Base-by-base conservation (phyloP, 2,888 invertebrate species). In the Vannuccia rotundouncinata region DNA sequence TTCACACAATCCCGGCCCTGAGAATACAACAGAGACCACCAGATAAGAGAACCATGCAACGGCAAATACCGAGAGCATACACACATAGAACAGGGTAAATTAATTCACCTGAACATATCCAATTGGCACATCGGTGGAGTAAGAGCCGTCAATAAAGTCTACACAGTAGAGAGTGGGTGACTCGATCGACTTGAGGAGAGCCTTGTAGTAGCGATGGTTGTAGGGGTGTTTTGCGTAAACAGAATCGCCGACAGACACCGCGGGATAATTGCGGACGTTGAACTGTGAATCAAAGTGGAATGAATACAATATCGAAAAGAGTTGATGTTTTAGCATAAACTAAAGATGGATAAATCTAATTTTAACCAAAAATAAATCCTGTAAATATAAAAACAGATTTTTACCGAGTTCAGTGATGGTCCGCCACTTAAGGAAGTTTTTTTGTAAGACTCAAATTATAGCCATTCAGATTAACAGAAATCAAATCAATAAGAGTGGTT, bases 221-320 rank as follows among this genome's bases (percentile, higher is more conserved):
- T 66, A 66, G 66, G 78, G 78, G 29, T 59, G 66, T 60, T 60
- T 59, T 13, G 78, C 78, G 25, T 78, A 78, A 2, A 78, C 78
- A 27, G 78, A 30, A 60, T 78, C 78, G 27, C 78, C 78, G 59
- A 28, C n/a, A 1, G 59, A 2, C 66, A 78, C 66, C 28, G 78
- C 29, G 17, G 78, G 25, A 66, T 66, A 66, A 66, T 27, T 66
- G 66, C 66, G 66, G 25, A 66, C 66, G 25, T 66, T 66, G 66
- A 66, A 66, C 66, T 66, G 22, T 5, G 2, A 66, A 45, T 10
- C 45, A 45, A 17, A 45, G 17, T 10, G 45, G 17, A 45, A 45
- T 10, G 45, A 10, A 45, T n/a, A n/a, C n/a, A n/a, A n/a, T n/a
- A n/a, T n/a, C n/a, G n/a, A n/a, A n/a, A n/a, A n/a, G n/a, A n/a